Base-by-base conservation (phyloP, 1,140 invertebrate species). In the Meteorus sp. region DNA sequence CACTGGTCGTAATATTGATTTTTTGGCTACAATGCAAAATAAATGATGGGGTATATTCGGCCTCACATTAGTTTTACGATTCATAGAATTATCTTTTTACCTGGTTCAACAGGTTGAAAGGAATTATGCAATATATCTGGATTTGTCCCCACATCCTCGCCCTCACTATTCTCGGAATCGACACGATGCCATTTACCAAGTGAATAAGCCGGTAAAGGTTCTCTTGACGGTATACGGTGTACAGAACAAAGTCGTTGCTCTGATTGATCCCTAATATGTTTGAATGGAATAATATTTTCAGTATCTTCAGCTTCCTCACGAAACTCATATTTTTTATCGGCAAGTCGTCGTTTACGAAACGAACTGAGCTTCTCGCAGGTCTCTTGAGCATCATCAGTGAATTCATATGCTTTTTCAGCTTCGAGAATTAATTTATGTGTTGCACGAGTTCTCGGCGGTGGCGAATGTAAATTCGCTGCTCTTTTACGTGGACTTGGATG, bases 241-340 rank as follows among this genome's bases (percentile, higher is more conserved):
- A 77, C 61, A 0, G 75, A 68, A 47, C 72, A 79, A 8, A 65
- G 62, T 25, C 66, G 63, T 43, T 75, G 68, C 20, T 72, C 78
- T 3, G 70, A 69, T 48, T 80, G 72, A 74, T 79, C 78, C 17
- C 75, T 71, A 67, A 80, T 74, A 20, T 79, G 76, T 31, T 78
- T 88, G 71, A 90, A 91, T 37, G 89, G 89, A 63, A 91, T 86
- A 57, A 92, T 91, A 74, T 92, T 92, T 72, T 92, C 90, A 4
- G 88, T 88, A 70, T 92, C 91, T 65, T 92, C 91, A 2, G 74
- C 65, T 56, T 79, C 78, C 56, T 93, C 91, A 2, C 89, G 90
- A 66, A 94, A 93, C 71, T 94, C 93, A 70, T 95, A 95, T 70
- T 94, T 94, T 73, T 94, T 95, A 68, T 95, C 92, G 0, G 93